Evolutionary conservation across 2,113 vertebrate genomes (phyloP).

Genomic region (Phrynosoma blainvillii): DNA sequence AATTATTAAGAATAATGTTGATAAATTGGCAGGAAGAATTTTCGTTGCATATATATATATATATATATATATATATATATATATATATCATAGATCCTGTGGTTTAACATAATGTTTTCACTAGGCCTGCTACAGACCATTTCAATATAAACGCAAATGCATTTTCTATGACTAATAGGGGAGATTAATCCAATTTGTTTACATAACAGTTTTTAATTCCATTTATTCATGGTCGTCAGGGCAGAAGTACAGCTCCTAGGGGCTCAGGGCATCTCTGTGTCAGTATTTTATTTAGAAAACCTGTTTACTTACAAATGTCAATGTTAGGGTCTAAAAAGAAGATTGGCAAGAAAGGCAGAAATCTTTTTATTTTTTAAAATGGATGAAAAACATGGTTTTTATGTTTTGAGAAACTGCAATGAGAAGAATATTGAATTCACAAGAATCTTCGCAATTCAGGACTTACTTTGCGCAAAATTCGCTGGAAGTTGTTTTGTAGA

Average conservation of each 20-base stretch:
- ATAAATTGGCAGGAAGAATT: slow-evolving; percentile 43
- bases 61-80: background rate
- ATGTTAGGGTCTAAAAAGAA: slow-evolving; percentile 35
- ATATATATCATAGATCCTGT: background rate
- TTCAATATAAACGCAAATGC: slow-evolving; percentile 66
- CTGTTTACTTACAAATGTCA: slow-evolving; percentile 36
- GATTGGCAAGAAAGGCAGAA: slow-evolving; percentile 43
- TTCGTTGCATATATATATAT: slow-evolving; percentile 21
- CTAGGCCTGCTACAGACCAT: slow-evolving; percentile 22
- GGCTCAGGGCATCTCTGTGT: slow-evolving; percentile 29
- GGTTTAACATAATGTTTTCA: slow-evolving; percentile 36
- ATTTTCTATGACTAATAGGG: slow-evolving; percentile 57
- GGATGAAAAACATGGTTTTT: too few relatives aligned
- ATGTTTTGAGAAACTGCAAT: too few relatives aligned
- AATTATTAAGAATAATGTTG: background rate
- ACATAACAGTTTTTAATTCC: slow-evolving; percentile 46
- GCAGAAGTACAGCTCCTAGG: slow-evolving; percentile 19
- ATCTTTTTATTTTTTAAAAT: background rate
- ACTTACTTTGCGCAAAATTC: too few relatives aligned
- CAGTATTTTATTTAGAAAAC: slow-evolving; percentile 12
- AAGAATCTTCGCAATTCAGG: too few relatives aligned
- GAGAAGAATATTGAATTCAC: too few relatives aligned
- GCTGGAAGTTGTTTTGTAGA: too few relatives aligned
- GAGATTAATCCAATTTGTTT: slow-evolving; percentile 68
- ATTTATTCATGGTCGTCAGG: slow-evolving; percentile 42